Base-by-base conservation (phyloP, 2,113 vertebrate genomes). In the Oncorhynchus tshawytscha region DNA sequence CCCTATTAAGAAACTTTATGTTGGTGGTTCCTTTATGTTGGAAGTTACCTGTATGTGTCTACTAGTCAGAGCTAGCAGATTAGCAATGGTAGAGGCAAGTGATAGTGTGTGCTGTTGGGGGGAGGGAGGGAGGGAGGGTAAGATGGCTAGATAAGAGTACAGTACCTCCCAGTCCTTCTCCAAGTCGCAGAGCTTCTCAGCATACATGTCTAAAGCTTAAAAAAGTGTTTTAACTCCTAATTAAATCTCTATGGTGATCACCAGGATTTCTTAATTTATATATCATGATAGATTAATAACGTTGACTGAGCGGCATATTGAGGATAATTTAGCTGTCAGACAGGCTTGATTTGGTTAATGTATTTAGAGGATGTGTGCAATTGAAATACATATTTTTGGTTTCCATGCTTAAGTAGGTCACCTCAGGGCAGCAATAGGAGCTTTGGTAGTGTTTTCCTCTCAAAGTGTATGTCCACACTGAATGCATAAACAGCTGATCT, bases 311-410 rank as follows among this genome's bases (percentile, higher is more conserved):
- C 72, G 49, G 74, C 75, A 73, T 71, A 85, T 78, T 79, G 78
- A 84, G 72, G 84, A 88, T 88, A 73, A 87, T 87, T 89, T 86
- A 72, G 83, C 77, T 89, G 86, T 87, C 87, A 84, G 71, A 62
- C 70, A 24, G 78, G 82, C 60, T 80, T 85, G 79, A 88, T 88
- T 89, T 90, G 87, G 90, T 90, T 83, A 82, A 90, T 88, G 78
- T 80, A 73, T 88, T 85, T 81, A 82, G 71, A 77, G 20, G 1
- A 75, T 48, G 54, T 59, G 76, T 85, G 78, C 87, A 80, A 82
- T 80, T 89, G 79, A 83, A 79, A 81, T 67, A 79, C 72, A 34
- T 54, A 62, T 67, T 78, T 1, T 3, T 67, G 3, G 54, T 54
- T 81, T 72, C 74, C 54, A 66, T 12, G 64, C 34, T 74, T 31